A percentile compares a stretch with the other conserved stretches of the same genome.
These are phyloP conservation scores for Spea bombifrons DNA, from an alignment of 2,113 vertebrate species.

Conservation along the genomic window DNA sequence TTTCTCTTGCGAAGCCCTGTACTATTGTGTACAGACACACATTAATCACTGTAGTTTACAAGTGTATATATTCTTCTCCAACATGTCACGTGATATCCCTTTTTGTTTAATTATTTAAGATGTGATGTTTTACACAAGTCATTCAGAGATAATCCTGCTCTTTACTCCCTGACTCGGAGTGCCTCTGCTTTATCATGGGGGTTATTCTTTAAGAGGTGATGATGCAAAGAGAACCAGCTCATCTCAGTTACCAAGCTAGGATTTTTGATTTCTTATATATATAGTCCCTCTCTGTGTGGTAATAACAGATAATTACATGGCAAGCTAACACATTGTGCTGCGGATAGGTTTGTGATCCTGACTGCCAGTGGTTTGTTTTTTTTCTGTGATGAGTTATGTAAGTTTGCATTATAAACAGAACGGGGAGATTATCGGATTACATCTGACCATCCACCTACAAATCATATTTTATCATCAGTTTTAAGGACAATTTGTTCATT, in stretches of 20 bases:
- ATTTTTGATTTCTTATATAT: slow-evolving; percentile 2
- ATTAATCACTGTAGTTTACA: slow-evolving; percentile 57
- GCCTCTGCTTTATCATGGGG: too few relatives aligned
- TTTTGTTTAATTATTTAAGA: slow-evolving; percentile 57
- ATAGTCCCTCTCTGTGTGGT: neutral
- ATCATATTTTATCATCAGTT: slow-evolving; percentile 31
- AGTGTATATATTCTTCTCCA: slow-evolving; percentile 56
- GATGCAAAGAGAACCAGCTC: too few relatives aligned
- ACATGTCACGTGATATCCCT: slow-evolving; percentile 42
- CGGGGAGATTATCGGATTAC: slow-evolving; percentile 5
- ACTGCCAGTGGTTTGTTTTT: neutral
- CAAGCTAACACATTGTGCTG: slow-evolving; percentile 12
- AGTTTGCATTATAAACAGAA: neutral
- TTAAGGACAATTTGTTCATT: slow-evolving; percentile 20
- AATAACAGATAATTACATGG: neutral
- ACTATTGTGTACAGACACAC: slow-evolving; percentile 54
- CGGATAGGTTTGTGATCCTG: slow-evolving; percentile 11
- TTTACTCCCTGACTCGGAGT: too few relatives aligned
- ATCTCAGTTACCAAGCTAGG: too few relatives aligned
- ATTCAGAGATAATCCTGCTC: too few relatives aligned
- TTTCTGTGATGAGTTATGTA: slow-evolving; percentile 39
- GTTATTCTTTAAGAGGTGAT: too few relatives aligned
- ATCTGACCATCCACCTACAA: slow-evolving; percentile 14
- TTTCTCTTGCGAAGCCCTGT: slow-evolving; percentile 53
- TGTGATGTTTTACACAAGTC: slow-evolving; percentile 49